Conservation (phyloP, 1,140 invertebrate genomes). For the Doryteuthis pealeii region DNA sequence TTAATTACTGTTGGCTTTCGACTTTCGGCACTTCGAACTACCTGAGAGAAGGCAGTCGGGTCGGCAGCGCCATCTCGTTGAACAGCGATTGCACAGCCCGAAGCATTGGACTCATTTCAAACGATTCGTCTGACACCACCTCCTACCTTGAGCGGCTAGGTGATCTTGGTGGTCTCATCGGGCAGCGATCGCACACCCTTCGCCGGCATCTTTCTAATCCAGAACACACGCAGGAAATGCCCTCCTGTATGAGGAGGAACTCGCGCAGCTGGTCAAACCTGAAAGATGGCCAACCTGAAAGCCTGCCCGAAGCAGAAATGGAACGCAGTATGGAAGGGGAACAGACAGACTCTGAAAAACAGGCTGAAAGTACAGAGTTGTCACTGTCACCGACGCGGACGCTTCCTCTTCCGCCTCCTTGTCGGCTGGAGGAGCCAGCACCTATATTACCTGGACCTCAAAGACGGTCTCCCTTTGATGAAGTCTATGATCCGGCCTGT, state of each 20-base stretch:
- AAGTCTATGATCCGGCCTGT: conserved; percentile 1
- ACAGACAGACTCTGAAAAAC: not conserved
- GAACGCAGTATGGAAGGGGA: conserved; percentile 7
- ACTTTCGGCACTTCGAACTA: conserved; percentile 27
- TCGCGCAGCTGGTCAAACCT: conserved; percentile 2
- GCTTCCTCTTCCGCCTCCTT: not conserved
- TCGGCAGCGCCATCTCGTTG: conserved; percentile 26
- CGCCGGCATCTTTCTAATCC: conserved; percentile 7
- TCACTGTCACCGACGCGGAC: not conserved
- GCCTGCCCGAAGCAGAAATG: not conserved
- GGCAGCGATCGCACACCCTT: not conserved
- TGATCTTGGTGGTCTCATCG: not conserved
- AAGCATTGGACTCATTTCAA: conserved; percentile 32
- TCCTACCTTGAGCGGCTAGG: conserved; percentile 6
- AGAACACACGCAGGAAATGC: not conserved
- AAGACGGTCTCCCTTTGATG: not conserved
- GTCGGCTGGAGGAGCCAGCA: not conserved
- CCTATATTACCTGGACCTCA: not conserved
- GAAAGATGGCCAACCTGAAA: conserved; percentile 4
- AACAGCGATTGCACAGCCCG: conserved; percentile 31
- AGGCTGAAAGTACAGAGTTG: not conserved
- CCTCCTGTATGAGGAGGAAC: conserved; percentile 2
- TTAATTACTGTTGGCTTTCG: conserved; percentile 22
- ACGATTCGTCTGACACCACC: conserved; percentile 24
- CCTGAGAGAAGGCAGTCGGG: conserved; percentile 27